A percentile compares a stretch with the other conserved stretches of the same genome.
phyloP scores from a whole-genome alignment of 2,113 vertebrate species.

The Pelvicachromis taeniatus region DNA sequence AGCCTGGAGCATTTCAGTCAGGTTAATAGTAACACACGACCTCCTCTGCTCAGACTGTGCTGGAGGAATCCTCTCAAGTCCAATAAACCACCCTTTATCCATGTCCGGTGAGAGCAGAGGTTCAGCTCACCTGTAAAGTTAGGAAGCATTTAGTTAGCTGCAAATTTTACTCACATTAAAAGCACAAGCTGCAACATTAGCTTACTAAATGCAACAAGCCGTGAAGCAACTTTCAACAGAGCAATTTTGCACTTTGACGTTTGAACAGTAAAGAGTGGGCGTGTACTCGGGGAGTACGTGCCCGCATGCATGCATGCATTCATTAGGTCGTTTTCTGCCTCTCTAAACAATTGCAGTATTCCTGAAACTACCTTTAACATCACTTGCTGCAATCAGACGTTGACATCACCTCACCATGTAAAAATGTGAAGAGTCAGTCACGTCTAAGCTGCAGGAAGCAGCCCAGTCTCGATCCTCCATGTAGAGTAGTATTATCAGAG shows the following conservation, averaged over 20 bases:
- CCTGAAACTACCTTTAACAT: neutral
- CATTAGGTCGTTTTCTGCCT: neutral
- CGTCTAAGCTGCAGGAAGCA: neutral
- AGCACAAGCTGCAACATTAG: neutral
- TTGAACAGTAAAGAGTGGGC: slow-evolving; percentile 1
- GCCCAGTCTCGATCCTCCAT: slow-evolving; percentile 23
- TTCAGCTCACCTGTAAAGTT: slow-evolving; percentile 26
- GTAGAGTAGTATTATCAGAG: neutral
- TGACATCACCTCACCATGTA: slow-evolving; percentile 21
- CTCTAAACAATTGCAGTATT: neutral
- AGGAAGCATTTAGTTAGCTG: neutral
- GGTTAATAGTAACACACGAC: slow-evolving; percentile 64
- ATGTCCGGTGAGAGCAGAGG: slow-evolving; percentile 9
- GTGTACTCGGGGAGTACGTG: slow-evolving; percentile 41
- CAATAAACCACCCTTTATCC: slow-evolving; percentile 61
- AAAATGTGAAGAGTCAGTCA: neutral
- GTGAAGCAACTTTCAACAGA: neutral
- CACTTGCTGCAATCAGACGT: neutral
- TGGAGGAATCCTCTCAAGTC: slow-evolving; percentile 36
- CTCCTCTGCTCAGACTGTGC: slow-evolving; percentile 30
- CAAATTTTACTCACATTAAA: neutral
- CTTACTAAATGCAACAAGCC: neutral
- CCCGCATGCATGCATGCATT: neutral
- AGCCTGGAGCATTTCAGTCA: slow-evolving; percentile 50
- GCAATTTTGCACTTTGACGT: neutral